A percentile compares a stretch with the other conserved stretches of the same genome.
Evolutionary conservation across 2,888 invertebrate species (phyloP).

Genomic region (Tricholauxania praeusta): DNA sequence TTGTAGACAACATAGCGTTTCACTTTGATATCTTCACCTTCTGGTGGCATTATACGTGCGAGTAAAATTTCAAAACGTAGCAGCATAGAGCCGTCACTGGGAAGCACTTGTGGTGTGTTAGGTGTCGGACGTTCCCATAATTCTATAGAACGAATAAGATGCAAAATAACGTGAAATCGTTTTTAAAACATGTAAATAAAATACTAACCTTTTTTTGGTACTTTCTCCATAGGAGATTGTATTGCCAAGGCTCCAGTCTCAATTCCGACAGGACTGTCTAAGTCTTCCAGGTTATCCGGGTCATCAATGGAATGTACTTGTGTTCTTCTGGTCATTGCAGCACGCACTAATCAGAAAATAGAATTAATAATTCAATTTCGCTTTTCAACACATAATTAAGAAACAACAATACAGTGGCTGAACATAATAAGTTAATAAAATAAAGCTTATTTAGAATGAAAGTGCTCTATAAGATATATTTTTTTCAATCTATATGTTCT

Average conservation of each 20-base stretch:
- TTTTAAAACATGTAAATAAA: neutral
- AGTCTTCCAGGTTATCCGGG: constrained; percentile 58
- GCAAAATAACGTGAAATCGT: neutral
- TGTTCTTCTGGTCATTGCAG: constrained; percentile 64
- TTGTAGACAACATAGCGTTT: constrained; percentile 80
- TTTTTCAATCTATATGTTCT: too few species aligned
- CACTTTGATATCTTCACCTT: constrained; percentile 68
- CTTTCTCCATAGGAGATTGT: constrained; percentile 50
- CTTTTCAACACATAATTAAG: too few species aligned
- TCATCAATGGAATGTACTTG: constrained; percentile 55
- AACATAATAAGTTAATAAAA: too few species aligned
- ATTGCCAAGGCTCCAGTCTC: constrained; percentile 63
- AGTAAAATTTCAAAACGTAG: constrained; percentile 75
- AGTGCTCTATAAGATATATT: too few species aligned
- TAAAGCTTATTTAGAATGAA: too few species aligned
- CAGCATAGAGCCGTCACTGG: constrained; percentile 57
- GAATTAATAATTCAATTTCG: too few species aligned
- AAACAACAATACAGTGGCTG: too few species aligned
- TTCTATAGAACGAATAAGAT: constrained; percentile 48
- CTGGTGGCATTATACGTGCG: constrained; percentile 75
- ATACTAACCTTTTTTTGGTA: constrained; percentile 54
- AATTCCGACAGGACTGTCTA: constrained; percentile 63
- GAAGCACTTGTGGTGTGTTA: constrained; percentile 49
- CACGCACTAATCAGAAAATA: constrained; percentile 55
- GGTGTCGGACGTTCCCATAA: constrained; percentile 61